phyloP scores from a whole-genome alignment of 2,797 vertebrate genomes.

The Parauchenoglanis punctatus region DNA sequence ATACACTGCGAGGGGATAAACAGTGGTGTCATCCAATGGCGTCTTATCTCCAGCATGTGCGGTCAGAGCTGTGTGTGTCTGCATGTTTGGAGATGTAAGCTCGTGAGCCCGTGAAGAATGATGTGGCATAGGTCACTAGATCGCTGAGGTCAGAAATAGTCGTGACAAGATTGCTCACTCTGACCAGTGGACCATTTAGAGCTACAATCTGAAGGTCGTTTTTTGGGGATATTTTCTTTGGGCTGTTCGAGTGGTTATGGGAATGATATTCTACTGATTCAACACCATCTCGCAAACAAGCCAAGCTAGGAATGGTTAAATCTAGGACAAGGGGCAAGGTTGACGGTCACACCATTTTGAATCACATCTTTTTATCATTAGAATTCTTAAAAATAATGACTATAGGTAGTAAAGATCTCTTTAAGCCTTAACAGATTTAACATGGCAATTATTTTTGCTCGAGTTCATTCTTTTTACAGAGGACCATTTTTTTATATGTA shows the following conservation, averaged over 20 bases:
- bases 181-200: conserved; percentile 42
- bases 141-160: conserved; percentile 48
- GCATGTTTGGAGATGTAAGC: conserved; percentile 46
- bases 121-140: conserved; percentile 26
- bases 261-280: neutral
- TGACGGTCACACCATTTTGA: neutral
- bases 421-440: neutral
- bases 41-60: conserved; percentile 49
- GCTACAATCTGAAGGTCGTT: conserved; percentile 5
- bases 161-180: conserved; percentile 42
- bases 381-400: neutral
- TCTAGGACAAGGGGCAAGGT: neutral
- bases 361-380: neutral
- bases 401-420: neutral
- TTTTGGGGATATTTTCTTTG: neutral
- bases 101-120: conserved; percentile 42
- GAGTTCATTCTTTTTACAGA: neutral
- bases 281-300: conserved; percentile 1
- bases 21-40: conserved; percentile 43
- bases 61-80: conserved; percentile 40
- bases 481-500: neutral
- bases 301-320: neutral
- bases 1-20: conserved; percentile 39
- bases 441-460: neutral
- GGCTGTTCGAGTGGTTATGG: neutral